Evolutionary conservation across 2,888 invertebrate species (phyloP).

Genomic region (Emmelina monodactyla): DNA sequence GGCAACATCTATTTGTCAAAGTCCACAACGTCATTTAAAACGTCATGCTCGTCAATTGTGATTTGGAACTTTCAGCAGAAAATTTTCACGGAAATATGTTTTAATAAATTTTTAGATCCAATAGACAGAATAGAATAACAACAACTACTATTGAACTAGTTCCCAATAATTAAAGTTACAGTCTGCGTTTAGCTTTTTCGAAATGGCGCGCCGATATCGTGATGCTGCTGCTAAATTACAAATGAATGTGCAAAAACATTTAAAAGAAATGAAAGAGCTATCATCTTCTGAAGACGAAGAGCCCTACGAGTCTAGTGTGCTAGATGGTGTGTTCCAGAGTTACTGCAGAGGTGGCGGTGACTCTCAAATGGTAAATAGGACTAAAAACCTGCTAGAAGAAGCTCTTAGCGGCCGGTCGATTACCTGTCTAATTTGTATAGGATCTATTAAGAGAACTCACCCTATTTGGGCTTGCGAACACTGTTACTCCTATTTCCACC

Average conservation of each 20-base stretch:
- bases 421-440: constrained; percentile 91
- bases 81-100: too few species aligned
- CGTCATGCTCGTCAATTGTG: too few species aligned
- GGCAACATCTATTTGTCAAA: too few species aligned
- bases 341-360: constrained; percentile 49
- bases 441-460: constrained; percentile 80
- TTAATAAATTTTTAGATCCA: too few species aligned
- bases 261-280: constrained; percentile 46
- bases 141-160: too few species aligned
- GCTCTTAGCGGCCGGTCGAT: constrained; percentile 80
- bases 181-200: too few species aligned
- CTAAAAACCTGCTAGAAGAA: constrained; percentile 79
- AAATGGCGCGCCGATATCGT: constrained; percentile 47
- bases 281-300: constrained; percentile 58
- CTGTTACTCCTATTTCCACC: constrained; percentile 86
- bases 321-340: constrained; percentile 47
- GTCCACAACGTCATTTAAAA: too few species aligned
- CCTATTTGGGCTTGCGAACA: constrained; percentile 88
- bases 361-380: constrained; percentile 54
- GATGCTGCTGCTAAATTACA: constrained; percentile 56
- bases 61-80: too few species aligned
- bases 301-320: constrained; percentile 39
- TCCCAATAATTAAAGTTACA: too few species aligned
- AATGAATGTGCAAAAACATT: constrained; percentile 51
- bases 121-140: too few species aligned